phyloP scores from a whole-genome alignment of 2,113 vertebrate species.

The Poicephalus gulielmi region DNA sequence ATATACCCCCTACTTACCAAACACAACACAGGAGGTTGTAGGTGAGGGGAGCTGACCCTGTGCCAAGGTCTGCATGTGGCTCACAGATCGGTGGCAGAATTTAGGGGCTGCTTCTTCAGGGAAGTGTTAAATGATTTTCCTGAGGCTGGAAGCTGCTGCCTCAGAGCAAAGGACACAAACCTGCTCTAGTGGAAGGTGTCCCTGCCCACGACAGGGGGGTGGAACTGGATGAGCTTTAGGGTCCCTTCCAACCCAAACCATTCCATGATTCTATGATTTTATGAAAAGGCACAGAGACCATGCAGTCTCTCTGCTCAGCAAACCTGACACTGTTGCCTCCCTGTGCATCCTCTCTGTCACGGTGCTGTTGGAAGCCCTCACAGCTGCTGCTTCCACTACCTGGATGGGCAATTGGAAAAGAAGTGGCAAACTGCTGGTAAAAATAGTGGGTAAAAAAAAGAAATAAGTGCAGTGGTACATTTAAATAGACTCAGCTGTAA shows the following conservation, averaged over 20 bases:
- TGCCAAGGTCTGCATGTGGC: neutral
- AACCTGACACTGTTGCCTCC: neutral
- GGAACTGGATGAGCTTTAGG: neutral
- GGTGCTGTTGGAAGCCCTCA: neutral
- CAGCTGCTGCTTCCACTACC: neutral
- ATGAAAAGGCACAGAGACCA: neutral
- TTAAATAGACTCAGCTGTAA: neutral
- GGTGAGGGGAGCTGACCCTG: accelerated
- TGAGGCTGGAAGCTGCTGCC: neutral
- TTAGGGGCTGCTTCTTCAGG: neutral
- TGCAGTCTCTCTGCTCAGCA: neutral
- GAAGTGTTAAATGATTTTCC: neutral
- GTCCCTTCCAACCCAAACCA: neutral
- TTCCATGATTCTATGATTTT: neutral
- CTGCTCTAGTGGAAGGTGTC: neutral
- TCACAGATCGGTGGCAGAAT: neutral
- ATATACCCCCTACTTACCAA: neutral
- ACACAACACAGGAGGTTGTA: neutral
- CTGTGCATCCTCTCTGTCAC: accelerated
- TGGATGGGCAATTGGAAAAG: neutral
- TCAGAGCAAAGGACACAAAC: neutral
- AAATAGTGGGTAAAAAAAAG: neutral
- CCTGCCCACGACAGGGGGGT: neutral
- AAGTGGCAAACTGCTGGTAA: neutral
- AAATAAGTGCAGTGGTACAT: neutral